These are phyloP conservation scores for Sciurus vulgaris DNA, from an alignment of 2,797 vertebrate species.

Conservation along the genomic window DNA sequence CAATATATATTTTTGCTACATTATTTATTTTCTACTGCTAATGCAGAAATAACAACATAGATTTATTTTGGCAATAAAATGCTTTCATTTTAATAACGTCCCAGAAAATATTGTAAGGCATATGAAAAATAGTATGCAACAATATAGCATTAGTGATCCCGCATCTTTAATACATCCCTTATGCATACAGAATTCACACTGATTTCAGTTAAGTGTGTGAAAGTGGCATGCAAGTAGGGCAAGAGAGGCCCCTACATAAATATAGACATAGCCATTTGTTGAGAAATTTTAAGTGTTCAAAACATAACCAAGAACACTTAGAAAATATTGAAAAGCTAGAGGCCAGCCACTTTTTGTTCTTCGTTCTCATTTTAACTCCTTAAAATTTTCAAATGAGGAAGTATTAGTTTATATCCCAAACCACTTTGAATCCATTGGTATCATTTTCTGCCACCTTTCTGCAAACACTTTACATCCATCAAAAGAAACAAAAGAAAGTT, in stretches of 20 bases:
- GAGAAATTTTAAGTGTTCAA: conserved; percentile 69
- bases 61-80: conserved; percentile 80
- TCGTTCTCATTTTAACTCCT: conserved; percentile 44
- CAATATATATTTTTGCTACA: conserved; percentile 81
- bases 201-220: conserved; percentile 74
- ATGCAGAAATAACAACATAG: conserved; percentile 73
- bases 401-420: conserved; percentile 57
- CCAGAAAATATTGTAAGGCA: conserved; percentile 84
- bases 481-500: conserved; percentile 68
- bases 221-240: conserved; percentile 73
- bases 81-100: conserved; percentile 78
- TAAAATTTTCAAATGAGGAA: conserved; percentile 63
- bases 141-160: conserved; percentile 66
- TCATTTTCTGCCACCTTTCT: conserved; percentile 66
- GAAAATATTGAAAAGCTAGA: conserved; percentile 71
- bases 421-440: background rate
- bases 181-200: conserved; percentile 74
- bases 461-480: conserved; percentile 42
- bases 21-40: conserved; percentile 82
- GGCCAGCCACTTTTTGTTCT: conserved; percentile 63
- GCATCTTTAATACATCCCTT: conserved; percentile 70
- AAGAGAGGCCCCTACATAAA: conserved; percentile 62
- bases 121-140: conserved; percentile 75
- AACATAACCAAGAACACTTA: conserved; percentile 77
- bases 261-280: conserved; percentile 67